Conservation (phyloP, 2,113 vertebrate genomes). For the Salvator merianae region DNA sequence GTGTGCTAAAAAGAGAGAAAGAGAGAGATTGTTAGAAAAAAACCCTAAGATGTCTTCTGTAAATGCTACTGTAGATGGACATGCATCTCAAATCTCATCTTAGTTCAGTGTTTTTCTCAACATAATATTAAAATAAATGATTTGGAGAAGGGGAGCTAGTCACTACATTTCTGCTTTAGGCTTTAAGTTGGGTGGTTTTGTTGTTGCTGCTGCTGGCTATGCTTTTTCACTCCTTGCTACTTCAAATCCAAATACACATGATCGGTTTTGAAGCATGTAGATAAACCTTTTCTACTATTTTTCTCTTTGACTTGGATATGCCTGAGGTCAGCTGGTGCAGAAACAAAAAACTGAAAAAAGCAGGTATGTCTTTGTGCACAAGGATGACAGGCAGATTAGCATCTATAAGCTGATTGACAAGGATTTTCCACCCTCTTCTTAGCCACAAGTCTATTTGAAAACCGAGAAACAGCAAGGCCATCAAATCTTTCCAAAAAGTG, state of each 20-base stretch:
- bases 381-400: neutral
- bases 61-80: no score
- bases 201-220: no score
- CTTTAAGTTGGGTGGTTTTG: neutral
- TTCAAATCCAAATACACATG: neutral
- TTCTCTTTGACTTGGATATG: neutral
- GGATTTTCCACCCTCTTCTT: neutral
- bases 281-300: no score
- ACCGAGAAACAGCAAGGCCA: neutral
- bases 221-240: neutral
- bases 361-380: neutral
- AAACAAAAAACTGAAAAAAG: neutral
- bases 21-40: no score
- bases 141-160: no score
- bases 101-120: neutral
- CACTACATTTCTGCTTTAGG: neutral
- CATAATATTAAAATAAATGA: neutral
- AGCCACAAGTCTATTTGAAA: neutral
- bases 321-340: neutral
- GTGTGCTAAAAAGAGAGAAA: no score
- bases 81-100: neutral
- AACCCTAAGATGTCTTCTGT: no score
- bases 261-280: no score
- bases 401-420: neutral
- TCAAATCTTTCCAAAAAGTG: neutral